Evolutionary conservation across 2,797 vertebrate genomes (phyloP), one percentile per base, ranked within the genome.

Genomic region (Argyrosomus regius): DNA sequence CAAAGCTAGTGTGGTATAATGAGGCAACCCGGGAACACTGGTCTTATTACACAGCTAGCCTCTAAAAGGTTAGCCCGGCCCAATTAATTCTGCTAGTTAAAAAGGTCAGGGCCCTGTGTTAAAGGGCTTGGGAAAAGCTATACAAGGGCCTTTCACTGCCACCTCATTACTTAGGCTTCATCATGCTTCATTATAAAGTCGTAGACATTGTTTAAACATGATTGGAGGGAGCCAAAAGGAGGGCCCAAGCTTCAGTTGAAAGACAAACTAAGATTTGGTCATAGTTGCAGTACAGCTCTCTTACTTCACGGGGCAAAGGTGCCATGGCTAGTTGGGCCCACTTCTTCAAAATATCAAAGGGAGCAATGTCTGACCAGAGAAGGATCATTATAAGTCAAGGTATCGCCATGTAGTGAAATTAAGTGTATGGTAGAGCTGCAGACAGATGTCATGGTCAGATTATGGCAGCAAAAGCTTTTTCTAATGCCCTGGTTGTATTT

Each of bases 31-130:
- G 93, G 93, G 93, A 95, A 90, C 41, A 53, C 80, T 84, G 87
- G 89, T 88, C 86, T 82, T 89, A 87, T 84, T 91, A 90, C 83
- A 81, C 86, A 81, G 87, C 85, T 89, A 89, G 90, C 78, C 84
- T 92, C 91, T 73, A 79, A 95, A 96, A 96, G 95, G 95, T 96
- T 96, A 95, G 90, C 82, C 78, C 68, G 20, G 86, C 88, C 94
- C 93, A 95, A 96, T 96, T 96, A 96, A 95, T 94, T 93, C 83
- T 72, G 83, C 88, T 92, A 82, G 93, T 95, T 95, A 96, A 93
- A 96, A 96, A 96, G 94, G 95, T 95, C 94, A 95, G 72, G 78
- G 88, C 91, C 90, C 87, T 73, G 80, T 91, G 92, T 85, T 89
- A 92, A 91, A 93, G 89, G 90, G 88, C 91, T 89, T 73, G 91